Percentiles rank a stretch among this genome's conserved stretches.
These are phyloP conservation scores for Dolichoris vasculosae DNA, from an alignment of 1,140 invertebrate genomes.

Conservation along the genomic window DNA sequence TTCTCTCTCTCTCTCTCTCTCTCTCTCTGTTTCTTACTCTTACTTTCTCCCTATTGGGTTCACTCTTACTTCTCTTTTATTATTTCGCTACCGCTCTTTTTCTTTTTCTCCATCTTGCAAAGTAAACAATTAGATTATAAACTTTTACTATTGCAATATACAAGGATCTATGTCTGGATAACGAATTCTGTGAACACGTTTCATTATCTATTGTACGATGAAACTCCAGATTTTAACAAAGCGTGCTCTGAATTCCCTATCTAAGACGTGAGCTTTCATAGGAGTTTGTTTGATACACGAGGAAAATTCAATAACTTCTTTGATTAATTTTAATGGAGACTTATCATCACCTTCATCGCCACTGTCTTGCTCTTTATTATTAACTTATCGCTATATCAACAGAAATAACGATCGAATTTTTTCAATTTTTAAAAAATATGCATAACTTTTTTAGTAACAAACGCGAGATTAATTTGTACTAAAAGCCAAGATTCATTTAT, in stretches of 20 bases:
- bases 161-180: conserved; percentile 18
- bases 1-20: background rate
- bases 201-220: conserved; percentile 34
- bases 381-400: background rate
- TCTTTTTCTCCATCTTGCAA: background rate
- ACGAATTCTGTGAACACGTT: conserved; percentile 41
- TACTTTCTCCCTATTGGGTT: background rate
- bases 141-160: conserved; percentile 32
- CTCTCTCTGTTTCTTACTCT: background rate
- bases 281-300: conserved; percentile 4
- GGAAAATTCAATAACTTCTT: conserved; percentile 31
- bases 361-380: background rate
- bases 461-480: too few relatives aligned
- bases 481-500: too few relatives aligned
- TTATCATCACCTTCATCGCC: background rate
- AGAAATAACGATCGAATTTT: background rate
- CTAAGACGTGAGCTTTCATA: background rate
- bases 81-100: background rate
- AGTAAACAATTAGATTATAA: conserved; percentile 47
- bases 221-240: conserved; percentile 49
- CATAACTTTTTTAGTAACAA: background rate
- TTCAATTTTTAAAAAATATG: background rate
- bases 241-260: conserved; percentile 27
- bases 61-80: background rate
- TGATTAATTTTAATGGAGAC: conserved; percentile 37